Evolutionary conservation across 2,888 invertebrate species (phyloP).

Genomic region (Plebejus argus): DNA sequence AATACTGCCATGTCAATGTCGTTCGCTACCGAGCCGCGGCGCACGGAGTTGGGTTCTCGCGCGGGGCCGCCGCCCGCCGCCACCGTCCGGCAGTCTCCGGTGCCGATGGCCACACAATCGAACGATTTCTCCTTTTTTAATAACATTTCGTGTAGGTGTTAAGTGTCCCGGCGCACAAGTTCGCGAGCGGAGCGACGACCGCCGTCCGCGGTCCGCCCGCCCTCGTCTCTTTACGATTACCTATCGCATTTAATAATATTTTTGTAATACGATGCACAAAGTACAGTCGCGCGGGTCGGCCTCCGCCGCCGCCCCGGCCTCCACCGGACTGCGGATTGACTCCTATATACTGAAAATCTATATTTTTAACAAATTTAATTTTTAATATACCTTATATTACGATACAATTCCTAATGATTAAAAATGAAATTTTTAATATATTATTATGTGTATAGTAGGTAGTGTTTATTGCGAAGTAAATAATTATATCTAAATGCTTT

Average conservation of each 20-base stretch:
- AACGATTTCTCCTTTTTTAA: conserved; percentile 67
- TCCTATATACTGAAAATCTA: conserved; percentile 67
- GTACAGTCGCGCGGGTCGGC: conserved; percentile 45
- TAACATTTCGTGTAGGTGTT: conserved; percentile 63
- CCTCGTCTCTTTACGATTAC: conserved; percentile 59
- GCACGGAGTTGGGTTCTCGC: conserved; percentile 39
- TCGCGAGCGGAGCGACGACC: conserved; percentile 52
- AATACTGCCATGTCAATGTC: conserved; percentile 69
- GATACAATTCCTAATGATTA: conserved; percentile 77
- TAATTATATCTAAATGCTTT: conserved; percentile 58
- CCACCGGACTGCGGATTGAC: conserved; percentile 59
- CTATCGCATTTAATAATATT: conserved; percentile 67
- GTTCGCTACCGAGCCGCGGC: conserved; percentile 43
- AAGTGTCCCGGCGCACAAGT: conserved; percentile 74
- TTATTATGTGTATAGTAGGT: conserved; percentile 76
- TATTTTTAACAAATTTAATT: conserved; percentile 78
- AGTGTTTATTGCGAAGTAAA: conserved; percentile 69
- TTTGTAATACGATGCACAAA: conserved; percentile 65
- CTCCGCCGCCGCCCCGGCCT: conserved; percentile 53
- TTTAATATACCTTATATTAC: conserved; percentile 68
- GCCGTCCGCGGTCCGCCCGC: conserved; percentile 46
- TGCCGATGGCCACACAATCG: conserved; percentile 76
- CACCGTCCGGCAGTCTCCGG: conserved; percentile 59
- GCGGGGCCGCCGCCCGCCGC: conserved; percentile 43
- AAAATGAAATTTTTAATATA: conserved; percentile 74